A percentile compares a stretch with the other conserved stretches of the same genome.
phyloP scores from a whole-genome alignment of 2,888 invertebrate species.

The Diarsia mendica region DNA sequence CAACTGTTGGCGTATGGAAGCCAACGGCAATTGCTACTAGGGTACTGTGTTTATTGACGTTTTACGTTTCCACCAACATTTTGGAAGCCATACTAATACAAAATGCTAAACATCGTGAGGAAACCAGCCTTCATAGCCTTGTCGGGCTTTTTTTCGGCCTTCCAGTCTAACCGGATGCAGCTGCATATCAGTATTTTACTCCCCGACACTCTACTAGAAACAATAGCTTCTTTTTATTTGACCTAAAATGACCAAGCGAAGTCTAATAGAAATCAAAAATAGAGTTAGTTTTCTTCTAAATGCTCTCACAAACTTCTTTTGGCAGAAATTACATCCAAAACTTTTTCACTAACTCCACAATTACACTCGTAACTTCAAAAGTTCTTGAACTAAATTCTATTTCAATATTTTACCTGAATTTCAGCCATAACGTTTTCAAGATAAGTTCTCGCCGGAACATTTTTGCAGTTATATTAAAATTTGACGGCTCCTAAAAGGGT shows the following conservation, averaged over 20 bases:
- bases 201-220: not conserved
- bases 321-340: slow-evolving; percentile 25
- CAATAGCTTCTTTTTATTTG: not conserved
- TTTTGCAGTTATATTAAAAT: slow-evolving; percentile 36
- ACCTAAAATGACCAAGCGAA: not conserved
- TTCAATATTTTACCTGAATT: slow-evolving; percentile 20
- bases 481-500: slow-evolving; percentile 32
- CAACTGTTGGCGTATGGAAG: too few species aligned
- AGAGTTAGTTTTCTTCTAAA: not conserved
- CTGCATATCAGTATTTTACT: not conserved
- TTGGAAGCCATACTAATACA: too few species aligned
- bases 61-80: too few species aligned
- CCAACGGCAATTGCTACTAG: too few species aligned
- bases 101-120: too few species aligned
- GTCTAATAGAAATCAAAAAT: not conserved
- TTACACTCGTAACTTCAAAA: slow-evolving; percentile 12
- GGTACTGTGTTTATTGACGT: too few species aligned
- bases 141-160: too few species aligned
- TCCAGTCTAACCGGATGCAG: too few species aligned
- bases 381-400: not conserved
- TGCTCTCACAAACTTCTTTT: not conserved
- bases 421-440: slow-evolving; percentile 9
- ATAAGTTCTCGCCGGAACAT: slow-evolving; percentile 9
- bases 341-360: not conserved
- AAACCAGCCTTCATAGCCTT: too few species aligned